These are phyloP conservation scores for Melanaphis sacchari DNA, from an alignment of 1,140 invertebrate species.

Conservation along the genomic window DNA sequence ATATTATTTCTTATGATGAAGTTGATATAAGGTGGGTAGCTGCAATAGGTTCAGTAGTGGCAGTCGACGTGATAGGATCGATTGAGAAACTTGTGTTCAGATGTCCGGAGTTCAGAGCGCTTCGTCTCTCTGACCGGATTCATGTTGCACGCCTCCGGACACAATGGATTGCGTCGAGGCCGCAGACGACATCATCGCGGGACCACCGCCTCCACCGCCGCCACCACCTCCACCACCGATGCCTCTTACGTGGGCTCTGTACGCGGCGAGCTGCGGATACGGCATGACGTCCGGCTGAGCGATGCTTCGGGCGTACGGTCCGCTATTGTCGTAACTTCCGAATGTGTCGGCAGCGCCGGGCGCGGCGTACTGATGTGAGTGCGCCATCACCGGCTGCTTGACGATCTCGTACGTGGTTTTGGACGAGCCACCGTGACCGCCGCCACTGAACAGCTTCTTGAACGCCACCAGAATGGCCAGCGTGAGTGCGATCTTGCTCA, in stretches of 20 bases:
- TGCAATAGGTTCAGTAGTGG: no score
- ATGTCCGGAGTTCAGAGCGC: neutral
- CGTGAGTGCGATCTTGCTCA: slow-evolving; percentile 78
- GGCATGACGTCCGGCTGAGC: slow-evolving; percentile 52
- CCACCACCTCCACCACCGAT: neutral
- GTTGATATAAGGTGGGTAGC: neutral
- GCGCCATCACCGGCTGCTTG: slow-evolving; percentile 81
- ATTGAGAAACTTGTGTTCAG: neutral
- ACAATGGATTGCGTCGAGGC: neutral
- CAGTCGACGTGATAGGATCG: neutral
- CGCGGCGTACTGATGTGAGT: slow-evolving; percentile 78
- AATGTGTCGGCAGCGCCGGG: slow-evolving; percentile 69
- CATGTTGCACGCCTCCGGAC: slow-evolving; percentile 12
- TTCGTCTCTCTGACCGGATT: slow-evolving; percentile 12
- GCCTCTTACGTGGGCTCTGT: slow-evolving; percentile 9
- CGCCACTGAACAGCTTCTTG: slow-evolving; percentile 73
- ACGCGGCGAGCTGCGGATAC: slow-evolving; percentile 38
- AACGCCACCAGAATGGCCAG: slow-evolving; percentile 78
- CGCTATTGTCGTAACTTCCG: slow-evolving; percentile 63
- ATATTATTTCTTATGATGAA: neutral
- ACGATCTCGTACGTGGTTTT: slow-evolving; percentile 85
- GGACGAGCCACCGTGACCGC: slow-evolving; percentile 70
- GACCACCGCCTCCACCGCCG: neutral
- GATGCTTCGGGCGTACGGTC: slow-evolving; percentile 63
- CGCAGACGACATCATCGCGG: neutral